Evolutionary conservation across 2,888 invertebrate genomes (phyloP).

Genomic region (Megamerina dolium): DNA sequence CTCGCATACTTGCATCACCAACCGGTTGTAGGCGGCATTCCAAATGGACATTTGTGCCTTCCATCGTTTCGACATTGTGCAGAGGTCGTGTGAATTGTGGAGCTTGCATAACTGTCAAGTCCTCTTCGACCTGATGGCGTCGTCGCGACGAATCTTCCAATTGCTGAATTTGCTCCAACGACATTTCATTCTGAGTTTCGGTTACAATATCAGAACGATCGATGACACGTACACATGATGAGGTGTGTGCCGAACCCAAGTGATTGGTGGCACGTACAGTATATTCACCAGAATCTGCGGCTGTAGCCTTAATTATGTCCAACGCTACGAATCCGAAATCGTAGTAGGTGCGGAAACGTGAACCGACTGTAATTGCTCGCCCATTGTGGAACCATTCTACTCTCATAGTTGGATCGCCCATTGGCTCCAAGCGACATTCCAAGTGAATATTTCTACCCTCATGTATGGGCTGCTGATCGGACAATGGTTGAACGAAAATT

Average conservation of each 20-base stretch:
- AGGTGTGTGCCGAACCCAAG: conserved; percentile 86
- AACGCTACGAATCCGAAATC: conserved; percentile 97
- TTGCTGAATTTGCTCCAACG: conserved; percentile 85
- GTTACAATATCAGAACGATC: conserved; percentile 76
- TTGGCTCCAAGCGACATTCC: conserved; percentile 87
- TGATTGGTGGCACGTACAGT: conserved; percentile 90
- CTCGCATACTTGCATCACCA: conserved; percentile 84
- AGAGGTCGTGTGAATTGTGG: conserved; percentile 82
- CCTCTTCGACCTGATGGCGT: conserved; percentile 67
- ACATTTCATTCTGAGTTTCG: conserved; percentile 87
- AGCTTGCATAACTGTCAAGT: conserved; percentile 75
- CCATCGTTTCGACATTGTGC: conserved; percentile 84
- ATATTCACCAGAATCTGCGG: conserved; percentile 93
- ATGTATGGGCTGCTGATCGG: conserved; percentile 75
- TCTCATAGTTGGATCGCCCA: conserved; percentile 93
- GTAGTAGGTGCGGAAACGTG: conserved; percentile 88
- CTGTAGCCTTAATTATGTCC: conserved; percentile 88
- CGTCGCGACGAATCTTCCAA: conserved; percentile 74
- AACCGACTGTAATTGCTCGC: conserved; percentile 78
- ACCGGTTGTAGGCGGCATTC: conserved; percentile 88
- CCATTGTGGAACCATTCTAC: conserved; percentile 97
- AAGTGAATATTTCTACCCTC: conserved; percentile 88
- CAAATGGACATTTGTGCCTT: conserved; percentile 86
- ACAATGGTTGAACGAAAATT: conserved; percentile 84
- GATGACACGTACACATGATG: conserved; percentile 81